Percentiles rank a stretch among this genome's conserved stretches.
These are phyloP conservation scores for Orthosia gothica DNA, from an alignment of 2,888 invertebrate genomes.

Conservation along the genomic window DNA sequence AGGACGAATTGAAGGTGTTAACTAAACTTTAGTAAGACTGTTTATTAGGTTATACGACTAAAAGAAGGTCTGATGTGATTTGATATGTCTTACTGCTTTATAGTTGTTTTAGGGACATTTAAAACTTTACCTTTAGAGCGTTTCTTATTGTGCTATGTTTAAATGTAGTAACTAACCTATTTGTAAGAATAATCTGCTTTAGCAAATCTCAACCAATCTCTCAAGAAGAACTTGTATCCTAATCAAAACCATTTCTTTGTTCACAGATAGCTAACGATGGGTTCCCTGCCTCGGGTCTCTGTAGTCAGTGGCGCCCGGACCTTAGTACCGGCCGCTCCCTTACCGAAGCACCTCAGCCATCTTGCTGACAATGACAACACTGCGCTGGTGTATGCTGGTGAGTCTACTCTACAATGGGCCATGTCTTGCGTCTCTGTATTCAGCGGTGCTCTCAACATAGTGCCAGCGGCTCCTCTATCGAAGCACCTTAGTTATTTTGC, in stretches of 20 bases:
- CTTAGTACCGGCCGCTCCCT: constrained; percentile 87
- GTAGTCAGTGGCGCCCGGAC: constrained; percentile 93
- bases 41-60: constrained; percentile 10
- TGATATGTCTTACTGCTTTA: background rate
- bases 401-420: constrained; percentile 92
- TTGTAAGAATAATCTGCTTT: no score
- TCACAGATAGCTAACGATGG: constrained; percentile 89
- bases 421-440: constrained; percentile 94
- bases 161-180: no score
- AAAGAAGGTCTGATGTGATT: background rate
- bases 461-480: constrained; percentile 90
- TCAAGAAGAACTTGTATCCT: background rate
- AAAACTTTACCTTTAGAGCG: no score
- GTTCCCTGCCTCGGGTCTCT: constrained; percentile 94
- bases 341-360: constrained; percentile 91
- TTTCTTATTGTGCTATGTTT: background rate
- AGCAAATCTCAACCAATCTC: no score
- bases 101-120: background rate
- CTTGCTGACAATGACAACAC: constrained; percentile 87
- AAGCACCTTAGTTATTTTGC: constrained; percentile 89
- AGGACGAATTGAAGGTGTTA: constrained; percentile 20
- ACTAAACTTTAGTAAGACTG: no score
- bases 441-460: constrained; percentile 91
- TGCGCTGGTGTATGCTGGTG: constrained; percentile 93
- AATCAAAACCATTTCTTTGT: constrained; percentile 17